Evolutionary conservation across 2,888 invertebrate species (phyloP), one percentile per base, ranked within the genome.

Genomic region (Candidula unifasciata): DNA sequence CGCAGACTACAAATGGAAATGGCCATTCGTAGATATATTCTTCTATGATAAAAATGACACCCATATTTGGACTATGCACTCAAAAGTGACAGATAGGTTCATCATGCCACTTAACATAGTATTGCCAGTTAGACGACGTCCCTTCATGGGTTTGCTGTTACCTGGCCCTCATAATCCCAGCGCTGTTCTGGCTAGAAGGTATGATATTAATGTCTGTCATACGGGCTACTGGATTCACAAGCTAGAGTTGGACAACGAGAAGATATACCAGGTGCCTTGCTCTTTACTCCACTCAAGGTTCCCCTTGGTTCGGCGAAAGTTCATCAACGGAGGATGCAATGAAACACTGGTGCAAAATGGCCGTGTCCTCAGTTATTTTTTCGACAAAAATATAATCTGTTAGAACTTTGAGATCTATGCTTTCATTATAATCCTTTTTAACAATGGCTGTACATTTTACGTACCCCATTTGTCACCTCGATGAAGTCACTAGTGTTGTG

Each of bases 11-110:
- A 21, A 21, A 6, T 89, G 89, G 89, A 82, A 68, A 13, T 89
- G 87, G 87, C 89, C 89, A 16, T 89, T 84, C 76, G 33, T 89
- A 21, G 89, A 89, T 68, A 87, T 89, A 16, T 85, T 82, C 35
- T 89, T 89, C 69, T 89, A 84, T 81, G 21, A 80, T 6, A 86
- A 88, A 37, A 88, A 89, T 68, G 33, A 74, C 6, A 88, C 87
- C 21, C 88, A 88, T n/a, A 86, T 89, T 27, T 88, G 88, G 88
- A 87, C 87, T 74, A 44, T 68, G 16, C 82, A 85, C n/a, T 69
- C 86, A 13, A 21, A 64, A 13, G 87, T 83, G 54, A 81, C 10
- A 2, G 33, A 60, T 3, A 27, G 18, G 1, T 87, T 80, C 54
- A 69, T 83, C 33, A 88, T 83, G 68, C 37, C 69, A 6, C 88